A percentile compares a stretch with the other conserved stretches of the same genome.
Evolutionary conservation across 2,113 vertebrate genomes (phyloP).

Genomic region (Mobula birostris): DNA sequence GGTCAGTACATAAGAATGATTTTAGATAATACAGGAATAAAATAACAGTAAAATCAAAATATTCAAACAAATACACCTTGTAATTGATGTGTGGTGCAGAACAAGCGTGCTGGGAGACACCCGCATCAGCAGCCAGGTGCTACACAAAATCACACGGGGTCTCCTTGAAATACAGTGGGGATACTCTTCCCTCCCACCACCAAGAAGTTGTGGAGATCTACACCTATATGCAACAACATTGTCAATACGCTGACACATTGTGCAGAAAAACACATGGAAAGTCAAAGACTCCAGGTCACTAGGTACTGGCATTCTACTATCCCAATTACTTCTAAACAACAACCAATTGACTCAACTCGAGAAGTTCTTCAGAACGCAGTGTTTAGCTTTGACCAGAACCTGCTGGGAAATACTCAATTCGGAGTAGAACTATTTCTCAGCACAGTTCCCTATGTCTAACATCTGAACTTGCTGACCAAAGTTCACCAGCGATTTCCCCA

Average conservation of each 20-base stretch:
- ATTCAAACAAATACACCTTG: background rate
- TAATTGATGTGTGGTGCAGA: background rate
- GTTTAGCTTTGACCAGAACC: background rate
- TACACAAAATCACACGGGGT: background rate
- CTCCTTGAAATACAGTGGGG: background rate
- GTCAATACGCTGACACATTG: background rate
- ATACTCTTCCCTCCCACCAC: background rate
- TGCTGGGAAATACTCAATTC: too few relatives aligned
- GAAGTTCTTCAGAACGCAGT: background rate
- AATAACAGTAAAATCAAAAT: background rate
- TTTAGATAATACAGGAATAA: background rate
- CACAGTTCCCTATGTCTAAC: too few relatives aligned
- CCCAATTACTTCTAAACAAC: background rate
- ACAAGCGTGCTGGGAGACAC: background rate
- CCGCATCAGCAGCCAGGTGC: background rate
- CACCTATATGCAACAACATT: background rate
- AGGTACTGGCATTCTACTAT: background rate
- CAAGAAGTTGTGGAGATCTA: background rate
- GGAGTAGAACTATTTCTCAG: too few relatives aligned
- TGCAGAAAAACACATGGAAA: background rate
- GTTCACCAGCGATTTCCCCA: too few relatives aligned
- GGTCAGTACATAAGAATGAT: background rate
- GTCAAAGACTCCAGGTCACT: background rate
- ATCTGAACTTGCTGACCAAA: too few relatives aligned
- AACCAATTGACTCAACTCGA: background rate